Conservation (phyloP, 2,113 vertebrate species). For the Podarcis muralis region DNA sequence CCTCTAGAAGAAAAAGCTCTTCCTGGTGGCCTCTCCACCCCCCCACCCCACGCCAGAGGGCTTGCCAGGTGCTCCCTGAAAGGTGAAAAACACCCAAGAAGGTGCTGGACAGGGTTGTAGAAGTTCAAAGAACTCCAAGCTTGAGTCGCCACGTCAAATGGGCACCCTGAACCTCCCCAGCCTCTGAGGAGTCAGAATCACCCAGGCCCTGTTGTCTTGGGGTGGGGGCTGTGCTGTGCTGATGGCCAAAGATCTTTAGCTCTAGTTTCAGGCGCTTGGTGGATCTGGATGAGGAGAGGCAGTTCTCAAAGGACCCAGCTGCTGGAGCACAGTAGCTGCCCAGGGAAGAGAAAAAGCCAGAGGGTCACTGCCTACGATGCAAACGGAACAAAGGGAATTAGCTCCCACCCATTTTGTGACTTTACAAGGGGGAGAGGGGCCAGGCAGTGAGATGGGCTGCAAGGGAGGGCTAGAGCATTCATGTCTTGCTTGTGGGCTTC, state of each 20-base stretch:
- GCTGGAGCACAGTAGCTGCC: background rate
- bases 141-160: background rate
- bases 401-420: background rate
- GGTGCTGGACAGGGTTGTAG: too few species aligned
- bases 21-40: too few species aligned
- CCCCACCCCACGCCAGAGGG: too few species aligned
- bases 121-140: too few species aligned
- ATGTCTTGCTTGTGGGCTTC: background rate
- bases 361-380: background rate
- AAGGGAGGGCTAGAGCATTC: background rate
- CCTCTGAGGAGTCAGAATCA: background rate
- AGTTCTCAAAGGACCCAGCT: background rate
- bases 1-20: too few species aligned
- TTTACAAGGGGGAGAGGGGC: too few species aligned
- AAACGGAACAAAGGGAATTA: background rate
- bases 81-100: too few species aligned
- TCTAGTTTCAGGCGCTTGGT: constrained; percentile 54
- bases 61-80: too few species aligned
- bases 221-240: background rate
- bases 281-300: constrained; percentile 3
- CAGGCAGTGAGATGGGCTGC: background rate
- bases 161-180: background rate
- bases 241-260: constrained; percentile 30
- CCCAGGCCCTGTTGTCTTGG: too few species aligned
- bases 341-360: too few species aligned